Evolutionary conservation across 2,888 invertebrate genomes (phyloP).

Genomic region (Hydroisotoma schaefferi): DNA sequence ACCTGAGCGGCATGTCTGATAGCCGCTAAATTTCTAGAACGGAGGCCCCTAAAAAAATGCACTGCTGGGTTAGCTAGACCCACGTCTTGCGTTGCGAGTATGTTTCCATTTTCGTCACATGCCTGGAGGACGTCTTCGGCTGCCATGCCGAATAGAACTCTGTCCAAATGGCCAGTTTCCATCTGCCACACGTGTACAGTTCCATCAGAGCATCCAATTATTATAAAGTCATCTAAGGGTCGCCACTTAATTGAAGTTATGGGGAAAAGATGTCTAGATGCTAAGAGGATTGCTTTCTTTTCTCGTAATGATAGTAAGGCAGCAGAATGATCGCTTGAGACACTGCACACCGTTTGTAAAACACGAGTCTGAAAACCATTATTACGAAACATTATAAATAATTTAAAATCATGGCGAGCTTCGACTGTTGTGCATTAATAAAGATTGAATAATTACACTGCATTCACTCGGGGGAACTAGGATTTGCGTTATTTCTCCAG

Average conservation of each 20-base stretch:
- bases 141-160: constrained; percentile 90
- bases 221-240: constrained; percentile 95
- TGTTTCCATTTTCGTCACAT: constrained; percentile 79
- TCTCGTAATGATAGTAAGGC: constrained; percentile 87
- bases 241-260: constrained; percentile 94
- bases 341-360: constrained; percentile 91
- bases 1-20: constrained; percentile 82
- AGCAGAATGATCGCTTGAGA: constrained; percentile 96
- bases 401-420: background rate
- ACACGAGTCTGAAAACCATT: constrained; percentile 70
- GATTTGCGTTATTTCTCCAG: constrained; percentile 67
- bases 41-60: constrained; percentile 88
- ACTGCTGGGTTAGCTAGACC: constrained; percentile 89
- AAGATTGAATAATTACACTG: constrained; percentile 61
- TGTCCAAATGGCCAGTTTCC: constrained; percentile 91
- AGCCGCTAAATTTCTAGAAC: constrained; percentile 89
- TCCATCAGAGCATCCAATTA: constrained; percentile 94
- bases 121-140: constrained; percentile 94
- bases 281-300: constrained; percentile 89
- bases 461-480: constrained; percentile 90
- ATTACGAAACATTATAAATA: background rate
- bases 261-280: constrained; percentile 90
- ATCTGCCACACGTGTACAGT: constrained; percentile 99
- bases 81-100: constrained; percentile 61
- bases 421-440: background rate